Evolutionary conservation across 2,888 invertebrate genomes (phyloP).

Genomic region (Halictus quadricinctus): DNA sequence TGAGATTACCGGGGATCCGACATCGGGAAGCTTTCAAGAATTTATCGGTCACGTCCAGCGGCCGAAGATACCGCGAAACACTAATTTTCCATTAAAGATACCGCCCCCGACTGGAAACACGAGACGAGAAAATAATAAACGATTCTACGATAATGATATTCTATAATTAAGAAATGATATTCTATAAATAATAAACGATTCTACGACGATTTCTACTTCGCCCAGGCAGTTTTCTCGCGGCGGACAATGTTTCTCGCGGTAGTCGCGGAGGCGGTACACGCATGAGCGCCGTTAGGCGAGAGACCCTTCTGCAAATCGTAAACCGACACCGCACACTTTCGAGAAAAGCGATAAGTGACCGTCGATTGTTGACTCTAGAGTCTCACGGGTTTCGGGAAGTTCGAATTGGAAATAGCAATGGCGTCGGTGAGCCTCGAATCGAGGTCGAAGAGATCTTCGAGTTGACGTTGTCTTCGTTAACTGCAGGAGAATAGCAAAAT

Average conservation of each 20-base stretch:
- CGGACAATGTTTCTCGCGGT: not conserved
- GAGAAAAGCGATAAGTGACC: not conserved
- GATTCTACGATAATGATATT: not conserved
- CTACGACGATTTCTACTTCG: not conserved
- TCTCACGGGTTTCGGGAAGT: not conserved
- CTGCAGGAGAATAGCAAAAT: not conserved
- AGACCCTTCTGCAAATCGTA: not conserved
- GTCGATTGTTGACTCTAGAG: not conserved
- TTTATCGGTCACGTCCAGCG: conserved; percentile 36
- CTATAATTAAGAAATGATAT: too few relatives aligned
- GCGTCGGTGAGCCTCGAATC: not conserved
- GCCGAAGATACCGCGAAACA: conserved; percentile 28
- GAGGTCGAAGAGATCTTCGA: conserved; percentile 9
- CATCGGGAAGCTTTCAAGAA: conserved; percentile 27
- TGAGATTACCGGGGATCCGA: conserved; percentile 26
- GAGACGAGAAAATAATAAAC: conserved; percentile 6
- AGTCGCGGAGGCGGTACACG: not conserved
- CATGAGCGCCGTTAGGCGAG: not conserved
- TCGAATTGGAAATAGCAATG: not conserved
- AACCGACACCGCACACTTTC: not conserved
- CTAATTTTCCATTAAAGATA: conserved; percentile 52
- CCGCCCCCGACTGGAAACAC: not conserved
- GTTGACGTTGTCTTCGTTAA: not conserved
- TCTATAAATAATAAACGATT: not conserved
- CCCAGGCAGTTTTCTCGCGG: not conserved